phyloP scores from a whole-genome alignment of 2,797 vertebrate species.

The Ceyx erithaca region DNA sequence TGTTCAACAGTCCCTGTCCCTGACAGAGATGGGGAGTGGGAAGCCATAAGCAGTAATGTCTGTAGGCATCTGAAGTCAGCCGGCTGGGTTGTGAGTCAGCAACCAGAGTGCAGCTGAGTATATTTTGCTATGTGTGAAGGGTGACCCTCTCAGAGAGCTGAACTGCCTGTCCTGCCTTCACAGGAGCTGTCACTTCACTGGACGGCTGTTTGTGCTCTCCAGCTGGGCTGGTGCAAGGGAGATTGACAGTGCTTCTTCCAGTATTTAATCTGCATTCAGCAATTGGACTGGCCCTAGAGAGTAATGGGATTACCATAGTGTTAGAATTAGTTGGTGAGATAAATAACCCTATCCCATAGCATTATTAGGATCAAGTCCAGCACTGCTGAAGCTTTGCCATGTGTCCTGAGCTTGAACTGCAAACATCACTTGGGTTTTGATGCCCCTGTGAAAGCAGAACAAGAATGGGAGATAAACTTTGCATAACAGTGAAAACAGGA shows the following conservation, averaged over 20 bases:
- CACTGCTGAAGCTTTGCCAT: not conserved
- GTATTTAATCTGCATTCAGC: not conserved
- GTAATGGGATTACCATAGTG: not conserved
- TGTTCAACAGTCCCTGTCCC: not conserved
- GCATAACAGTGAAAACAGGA: not conserved
- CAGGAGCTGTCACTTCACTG: fast-evolving
- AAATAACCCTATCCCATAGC: not conserved
- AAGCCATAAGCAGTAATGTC: not conserved
- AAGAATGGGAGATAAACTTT: not conserved
- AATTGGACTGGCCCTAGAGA: not conserved
- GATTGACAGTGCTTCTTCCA: not conserved
- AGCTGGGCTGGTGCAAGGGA: not conserved
- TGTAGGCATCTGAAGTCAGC: not conserved
- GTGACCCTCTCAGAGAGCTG: not conserved
- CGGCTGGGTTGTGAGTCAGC: not conserved
- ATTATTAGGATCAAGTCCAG: constrained; percentile 13
- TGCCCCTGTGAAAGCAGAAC: not conserved
- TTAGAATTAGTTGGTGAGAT: not conserved
- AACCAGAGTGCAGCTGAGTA: not conserved
- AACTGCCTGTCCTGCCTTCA: not conserved
- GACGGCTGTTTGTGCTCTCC: not conserved
- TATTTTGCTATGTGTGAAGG: fast-evolving
- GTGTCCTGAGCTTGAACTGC: not conserved
- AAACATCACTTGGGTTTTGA: fast-evolving
- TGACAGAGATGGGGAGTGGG: not conserved